A percentile compares a stretch with the other conserved stretches of the same genome.
Evolutionary conservation across 2,888 invertebrate species (phyloP).

Genomic region (Geotrupes spiniger): DNA sequence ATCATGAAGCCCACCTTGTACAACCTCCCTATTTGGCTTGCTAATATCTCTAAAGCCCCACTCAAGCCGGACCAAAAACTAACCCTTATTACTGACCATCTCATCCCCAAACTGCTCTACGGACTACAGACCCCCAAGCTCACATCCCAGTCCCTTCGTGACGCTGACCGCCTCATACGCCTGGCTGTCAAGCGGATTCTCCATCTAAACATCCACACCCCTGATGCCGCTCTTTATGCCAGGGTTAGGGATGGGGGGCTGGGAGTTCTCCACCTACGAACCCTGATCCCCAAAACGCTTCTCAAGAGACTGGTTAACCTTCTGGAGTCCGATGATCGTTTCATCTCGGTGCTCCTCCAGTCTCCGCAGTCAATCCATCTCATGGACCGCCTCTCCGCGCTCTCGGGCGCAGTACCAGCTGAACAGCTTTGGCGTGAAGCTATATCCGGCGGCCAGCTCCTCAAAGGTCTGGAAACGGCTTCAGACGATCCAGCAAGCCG

Average conservation of each 20-base stretch:
- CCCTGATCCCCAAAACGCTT: too few species aligned
- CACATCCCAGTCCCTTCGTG: constrained; percentile 22
- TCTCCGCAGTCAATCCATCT: neutral
- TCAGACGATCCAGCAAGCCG: constrained; percentile 24
- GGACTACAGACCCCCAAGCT: too few species aligned
- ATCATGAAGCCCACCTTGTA: constrained; percentile 9
- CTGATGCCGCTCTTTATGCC: constrained; percentile 22
- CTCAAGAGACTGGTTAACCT: constrained; percentile 20
- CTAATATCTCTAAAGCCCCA: constrained; percentile 34
- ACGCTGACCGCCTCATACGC: constrained; percentile 38
- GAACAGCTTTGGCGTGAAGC: constrained; percentile 10
- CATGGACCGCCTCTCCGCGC: neutral
- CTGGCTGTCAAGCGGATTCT: constrained; percentile 34
- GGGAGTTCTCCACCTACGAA: constrained; percentile 29
- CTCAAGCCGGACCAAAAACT: constrained; percentile 47
- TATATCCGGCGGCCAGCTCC: constrained; percentile 2
- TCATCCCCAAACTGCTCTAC: constrained; percentile 37
- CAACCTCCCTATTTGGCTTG: constrained; percentile 27
- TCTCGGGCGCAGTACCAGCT: constrained; percentile 5
- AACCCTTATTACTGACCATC: constrained; percentile 33
- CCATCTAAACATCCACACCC: constrained; percentile 32
- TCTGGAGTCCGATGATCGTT: neutral
- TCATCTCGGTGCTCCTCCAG: neutral
- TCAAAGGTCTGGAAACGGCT: constrained; percentile 19
- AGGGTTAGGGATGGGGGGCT: constrained; percentile 30